Evolutionary conservation across 2,888 invertebrate species (phyloP).

Genomic region (Sturmia bella): DNA sequence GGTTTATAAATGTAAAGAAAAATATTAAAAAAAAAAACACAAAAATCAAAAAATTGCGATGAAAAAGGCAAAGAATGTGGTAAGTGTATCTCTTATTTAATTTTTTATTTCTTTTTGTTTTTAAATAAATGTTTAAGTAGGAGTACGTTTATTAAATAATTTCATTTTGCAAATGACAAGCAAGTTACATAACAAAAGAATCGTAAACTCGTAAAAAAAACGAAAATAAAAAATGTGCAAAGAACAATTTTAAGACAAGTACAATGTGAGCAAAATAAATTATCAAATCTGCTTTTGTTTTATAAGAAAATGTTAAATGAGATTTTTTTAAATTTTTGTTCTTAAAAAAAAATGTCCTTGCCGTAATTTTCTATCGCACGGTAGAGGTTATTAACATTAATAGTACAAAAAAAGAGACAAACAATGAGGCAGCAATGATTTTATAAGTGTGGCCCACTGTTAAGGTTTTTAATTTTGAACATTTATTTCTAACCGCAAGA

Average conservation of each 20-base stretch:
- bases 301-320: conserved; percentile 35
- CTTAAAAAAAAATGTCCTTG: conserved; percentile 10
- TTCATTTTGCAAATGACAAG: conserved; percentile 80
- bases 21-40: background rate
- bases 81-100: conserved; percentile 53
- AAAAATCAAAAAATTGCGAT: background rate
- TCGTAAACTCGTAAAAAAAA: conserved; percentile 74
- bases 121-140: conserved; percentile 60
- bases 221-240: conserved; percentile 13
- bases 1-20: conserved; percentile 31
- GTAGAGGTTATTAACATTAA: conserved; percentile 48
- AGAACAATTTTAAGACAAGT: conserved; percentile 29
- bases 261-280: background rate
- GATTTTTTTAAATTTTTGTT: conserved; percentile 36
- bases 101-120: conserved; percentile 35
- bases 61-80: conserved; percentile 32
- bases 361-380: conserved; percentile 49
- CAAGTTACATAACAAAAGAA: conserved; percentile 79
- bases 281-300: background rate
- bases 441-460: too few relatives aligned
- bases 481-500: too few relatives aligned
- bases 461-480: too few relatives aligned
- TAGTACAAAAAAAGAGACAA: conserved; percentile 5
- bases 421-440: conserved; percentile 26
- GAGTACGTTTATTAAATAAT: conserved; percentile 77